Percentiles rank a stretch among this genome's conserved stretches.
phyloP scores from a whole-genome alignment of 1,140 invertebrate genomes.

The Apis laboriosa region DNA sequence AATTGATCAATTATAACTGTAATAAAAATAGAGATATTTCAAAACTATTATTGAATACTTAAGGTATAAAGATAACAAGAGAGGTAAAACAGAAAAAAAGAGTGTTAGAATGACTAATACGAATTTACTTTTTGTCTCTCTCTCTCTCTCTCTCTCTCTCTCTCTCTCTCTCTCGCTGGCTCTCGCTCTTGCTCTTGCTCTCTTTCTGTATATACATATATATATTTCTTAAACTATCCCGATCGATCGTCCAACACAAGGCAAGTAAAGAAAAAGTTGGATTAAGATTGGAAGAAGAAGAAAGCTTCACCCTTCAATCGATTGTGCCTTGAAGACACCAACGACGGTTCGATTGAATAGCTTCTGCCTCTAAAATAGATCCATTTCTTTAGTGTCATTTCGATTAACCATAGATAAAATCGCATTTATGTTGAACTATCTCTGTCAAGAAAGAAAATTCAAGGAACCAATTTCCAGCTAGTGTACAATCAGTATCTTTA shows the following conservation, averaged over 20 bases:
- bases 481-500: not conserved
- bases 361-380: slow-evolving; percentile 26
- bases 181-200: not conserved
- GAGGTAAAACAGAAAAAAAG: not conserved
- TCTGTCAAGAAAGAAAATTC: slow-evolving; percentile 17
- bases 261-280: slow-evolving; percentile 46
- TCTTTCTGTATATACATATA: not conserved
- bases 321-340: slow-evolving; percentile 30
- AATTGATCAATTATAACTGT: slow-evolving; percentile 24
- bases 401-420: slow-evolving; percentile 60
- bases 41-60: slow-evolving; percentile 3
- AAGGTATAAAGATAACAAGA: not conserved
- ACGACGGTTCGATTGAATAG: slow-evolving; percentile 43
- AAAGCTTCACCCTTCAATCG: slow-evolving; percentile 41
- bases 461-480: slow-evolving; percentile 14
- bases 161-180: not conserved
- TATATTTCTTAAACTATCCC: slow-evolving; percentile 27
- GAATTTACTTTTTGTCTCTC: slow-evolving; percentile 30
- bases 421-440: slow-evolving; percentile 48
- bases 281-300: slow-evolving; percentile 31
- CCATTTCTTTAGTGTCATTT: slow-evolving; percentile 49
- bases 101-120: slow-evolving; percentile 30
- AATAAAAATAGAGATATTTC: not conserved
- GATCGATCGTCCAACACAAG: slow-evolving; percentile 31
- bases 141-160: not conserved